A percentile compares a stretch with the other conserved stretches of the same genome.
Conservation (phyloP, 2,888 invertebrate genomes). For the Drosophila atroscutellata region DNA sequence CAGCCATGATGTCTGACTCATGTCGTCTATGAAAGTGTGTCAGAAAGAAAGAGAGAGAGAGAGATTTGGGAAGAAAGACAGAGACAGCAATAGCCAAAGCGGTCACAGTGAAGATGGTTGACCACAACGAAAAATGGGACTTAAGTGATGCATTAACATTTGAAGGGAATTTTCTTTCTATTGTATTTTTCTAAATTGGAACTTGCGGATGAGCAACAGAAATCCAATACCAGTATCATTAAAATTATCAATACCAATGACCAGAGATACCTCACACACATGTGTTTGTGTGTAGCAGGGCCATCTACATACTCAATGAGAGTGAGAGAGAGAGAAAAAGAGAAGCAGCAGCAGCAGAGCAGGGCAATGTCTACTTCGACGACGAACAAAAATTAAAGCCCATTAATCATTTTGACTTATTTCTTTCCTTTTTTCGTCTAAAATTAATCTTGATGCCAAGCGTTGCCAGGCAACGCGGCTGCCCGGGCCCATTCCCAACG, state of each 20-base stretch:
- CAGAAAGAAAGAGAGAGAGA: slow-evolving; percentile 3
- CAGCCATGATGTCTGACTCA: slow-evolving; percentile 49
- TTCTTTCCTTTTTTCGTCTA: slow-evolving; percentile 82
- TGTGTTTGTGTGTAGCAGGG: slow-evolving; percentile 13
- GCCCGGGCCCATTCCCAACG: slow-evolving; percentile 30
- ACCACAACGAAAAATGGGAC: slow-evolving; percentile 21
- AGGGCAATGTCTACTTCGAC: slow-evolving; percentile 53
- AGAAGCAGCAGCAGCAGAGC: slow-evolving; percentile 27
- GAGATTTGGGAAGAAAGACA: neutral
- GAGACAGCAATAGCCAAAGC: slow-evolving; percentile 18
- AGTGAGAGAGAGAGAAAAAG: slow-evolving; percentile 28
- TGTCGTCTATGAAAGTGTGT: slow-evolving; percentile 6
- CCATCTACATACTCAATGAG: slow-evolving; percentile 22
- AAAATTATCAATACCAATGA: slow-evolving; percentile 20
- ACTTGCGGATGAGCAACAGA: slow-evolving; percentile 48
- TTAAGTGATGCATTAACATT: slow-evolving; percentile 61
- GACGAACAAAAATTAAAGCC: slow-evolving; percentile 78
- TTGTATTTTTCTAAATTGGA: slow-evolving; percentile 25
- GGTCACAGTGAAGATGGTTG: slow-evolving; percentile 54
- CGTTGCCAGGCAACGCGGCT: slow-evolving; percentile 72
- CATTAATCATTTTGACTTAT: slow-evolving; percentile 84
- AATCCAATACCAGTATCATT: slow-evolving; percentile 41
- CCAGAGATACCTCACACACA: slow-evolving; percentile 16
- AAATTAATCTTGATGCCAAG: slow-evolving; percentile 83
- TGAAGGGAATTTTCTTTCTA: slow-evolving; percentile 44